A percentile compares a stretch with the other conserved stretches of the same genome.
Conservation (phyloP, 2,888 invertebrate species). For the Polymixis flavicincta region DNA sequence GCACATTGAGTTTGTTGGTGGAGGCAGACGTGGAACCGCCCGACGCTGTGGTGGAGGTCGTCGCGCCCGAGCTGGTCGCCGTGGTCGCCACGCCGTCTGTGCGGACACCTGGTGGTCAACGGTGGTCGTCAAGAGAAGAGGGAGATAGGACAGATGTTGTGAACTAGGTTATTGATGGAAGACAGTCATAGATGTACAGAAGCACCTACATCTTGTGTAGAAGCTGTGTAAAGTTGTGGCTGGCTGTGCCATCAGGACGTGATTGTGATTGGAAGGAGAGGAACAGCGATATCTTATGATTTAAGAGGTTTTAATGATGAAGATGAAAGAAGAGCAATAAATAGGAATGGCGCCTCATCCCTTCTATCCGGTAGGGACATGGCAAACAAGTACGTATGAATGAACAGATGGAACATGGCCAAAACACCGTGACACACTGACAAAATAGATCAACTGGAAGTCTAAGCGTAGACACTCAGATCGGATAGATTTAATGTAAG, state of each 20-base stretch:
- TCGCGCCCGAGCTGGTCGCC: conserved; percentile 50
- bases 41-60: conserved; percentile 77
- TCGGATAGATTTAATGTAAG: conserved; percentile 19
- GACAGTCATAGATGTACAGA: conserved; percentile 54
- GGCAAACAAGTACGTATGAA: conserved; percentile 61
- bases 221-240: conserved; percentile 21
- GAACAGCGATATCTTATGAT: conserved; percentile 25
- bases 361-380: conserved; percentile 51
- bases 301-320: conserved; percentile 14
- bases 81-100: conserved; percentile 89
- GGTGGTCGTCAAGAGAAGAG: conserved; percentile 88
- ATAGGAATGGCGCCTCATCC: conserved; percentile 35
- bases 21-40: conserved; percentile 73
- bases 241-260: conserved; percentile 32
- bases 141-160: conserved; percentile 81
- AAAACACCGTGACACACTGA: conserved; percentile 66
- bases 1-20: conserved; percentile 94
- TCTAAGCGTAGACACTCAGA: conserved; percentile 34
- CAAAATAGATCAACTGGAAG: conserved; percentile 64
- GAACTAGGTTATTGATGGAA: conserved; percentile 66
- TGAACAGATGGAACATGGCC: conserved; percentile 66
- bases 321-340: conserved; percentile 45
- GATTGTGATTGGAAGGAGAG: conserved; percentile 42
- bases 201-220: conserved; percentile 10
- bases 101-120: conserved; percentile 91